Base-by-base conservation (phyloP, 2,797 vertebrate species). In the Poecilia velifera region DNA sequence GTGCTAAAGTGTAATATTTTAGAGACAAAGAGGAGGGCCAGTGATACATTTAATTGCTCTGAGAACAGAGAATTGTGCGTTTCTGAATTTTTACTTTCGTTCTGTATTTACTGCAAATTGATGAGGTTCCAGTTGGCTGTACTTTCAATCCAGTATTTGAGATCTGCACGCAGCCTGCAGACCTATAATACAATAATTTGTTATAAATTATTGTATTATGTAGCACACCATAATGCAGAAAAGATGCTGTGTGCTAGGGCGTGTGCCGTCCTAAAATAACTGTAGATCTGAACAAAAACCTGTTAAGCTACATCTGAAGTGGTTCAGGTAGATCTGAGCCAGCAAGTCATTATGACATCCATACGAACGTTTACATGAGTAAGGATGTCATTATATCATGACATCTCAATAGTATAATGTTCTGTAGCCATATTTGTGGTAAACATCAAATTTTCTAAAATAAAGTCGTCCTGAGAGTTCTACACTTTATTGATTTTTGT, bases 111-210 rank as follows among this genome's bases (percentile, higher is more conserved):
- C 72, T 75, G 16, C 36, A 31, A 39, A 45, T 55, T 64, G 45
- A n/a, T 20, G 25, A 55, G n/a, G 20, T 39, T 46, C 51, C 81
- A 72, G 2, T 28, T 88, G 72, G 73, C 76, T 20, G 47, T 36
- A 20, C 47, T 76, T 25, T 2, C 7, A 8, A 62, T 28, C 57
- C 51, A 3, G 22, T 28, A 5, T 45, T 45, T 43, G 18, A 3
- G 1, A 3, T 78, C 16, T 43, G 36, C 47, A 47, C 10, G 12
- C 2, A 43, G 20, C 20, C 45, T 1, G 25, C 4, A 47, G 55
- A 22, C n/a, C 36, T 16, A 1, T 6, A 6, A 1, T 46, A 14
- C 31, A 12, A 9, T 28, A 41, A 12, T 36, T 55, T n/a, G 4
- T 72, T 20, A 18, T 45, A 36, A 49, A 62, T 31, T 31, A 31